A percentile compares a stretch with the other conserved stretches of the same genome.
These are phyloP conservation scores for Biston betularia DNA, from an alignment of 2,888 invertebrate genomes.

Conservation along the genomic window DNA sequence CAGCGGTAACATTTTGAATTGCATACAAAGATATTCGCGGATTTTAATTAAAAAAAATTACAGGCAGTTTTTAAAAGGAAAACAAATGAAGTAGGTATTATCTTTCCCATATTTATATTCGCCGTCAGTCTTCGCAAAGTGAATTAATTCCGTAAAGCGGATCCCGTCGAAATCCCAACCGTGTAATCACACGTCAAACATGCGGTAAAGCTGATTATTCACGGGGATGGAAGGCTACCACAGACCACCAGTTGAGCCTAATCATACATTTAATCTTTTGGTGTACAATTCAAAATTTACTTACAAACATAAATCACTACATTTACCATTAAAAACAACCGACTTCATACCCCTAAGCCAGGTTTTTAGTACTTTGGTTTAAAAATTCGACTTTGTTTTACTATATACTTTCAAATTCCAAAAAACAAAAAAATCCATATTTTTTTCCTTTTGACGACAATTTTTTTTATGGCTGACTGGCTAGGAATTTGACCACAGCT, in stretches of 20 bases:
- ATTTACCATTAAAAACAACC: no score
- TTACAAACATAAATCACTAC: no score
- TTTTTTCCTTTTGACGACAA: no score
- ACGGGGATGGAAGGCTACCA: constrained; percentile 23
- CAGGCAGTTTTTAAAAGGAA: background rate
- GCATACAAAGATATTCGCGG: no score
- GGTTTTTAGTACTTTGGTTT: no score
- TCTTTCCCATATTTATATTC: background rate
- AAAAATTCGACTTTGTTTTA: no score
- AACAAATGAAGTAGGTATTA: background rate
- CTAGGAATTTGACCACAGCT: no score
- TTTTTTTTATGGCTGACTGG: no score
- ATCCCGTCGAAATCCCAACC: constrained; percentile 14
- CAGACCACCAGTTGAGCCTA: constrained; percentile 22
- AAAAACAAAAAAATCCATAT: no score
- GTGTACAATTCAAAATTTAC: background rate
- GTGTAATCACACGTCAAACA: constrained; percentile 36
- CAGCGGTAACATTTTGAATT: no score
- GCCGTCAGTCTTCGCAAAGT: constrained; percentile 25
- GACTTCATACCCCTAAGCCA: no score
- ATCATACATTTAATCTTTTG: constrained; percentile 8
- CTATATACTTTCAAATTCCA: no score
- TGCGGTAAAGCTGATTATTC: constrained; percentile 25
- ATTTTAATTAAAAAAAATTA: background rate
- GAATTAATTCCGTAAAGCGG: constrained; percentile 19